These are phyloP conservation scores for Piezodorus guildinii DNA, from an alignment of 1,140 invertebrate genomes.

Conservation along the genomic window DNA sequence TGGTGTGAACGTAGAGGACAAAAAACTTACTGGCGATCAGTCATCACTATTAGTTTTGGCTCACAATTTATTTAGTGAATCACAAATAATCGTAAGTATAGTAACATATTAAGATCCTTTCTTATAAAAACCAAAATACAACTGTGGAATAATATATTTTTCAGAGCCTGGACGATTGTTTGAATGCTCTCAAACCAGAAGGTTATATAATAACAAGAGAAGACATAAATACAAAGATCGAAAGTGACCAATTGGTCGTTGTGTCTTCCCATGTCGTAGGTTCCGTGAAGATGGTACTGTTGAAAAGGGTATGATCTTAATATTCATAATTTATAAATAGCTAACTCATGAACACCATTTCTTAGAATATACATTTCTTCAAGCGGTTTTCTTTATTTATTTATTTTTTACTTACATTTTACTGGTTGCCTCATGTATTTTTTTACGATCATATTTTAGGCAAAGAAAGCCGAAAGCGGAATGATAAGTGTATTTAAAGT, in stretches of 20 bases:
- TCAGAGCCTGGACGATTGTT: conserved; percentile 29
- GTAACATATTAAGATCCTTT: neutral
- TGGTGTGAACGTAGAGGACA: conserved; percentile 46
- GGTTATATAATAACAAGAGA: conserved; percentile 42
- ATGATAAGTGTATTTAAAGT: conserved; percentile 29
- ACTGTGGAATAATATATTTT: conserved; percentile 2
- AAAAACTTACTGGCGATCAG: conserved; percentile 43
- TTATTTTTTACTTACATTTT: neutral
- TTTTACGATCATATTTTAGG: neutral
- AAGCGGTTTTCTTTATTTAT: too few species aligned
- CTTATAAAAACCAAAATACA: neutral
- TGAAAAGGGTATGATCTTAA: conserved; percentile 24
- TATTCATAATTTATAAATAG: neutral
- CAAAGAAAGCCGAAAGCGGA: neutral
- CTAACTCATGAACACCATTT: neutral
- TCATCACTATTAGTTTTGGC: conserved; percentile 44
- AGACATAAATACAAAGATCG: conserved; percentile 25
- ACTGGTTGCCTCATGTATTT: neutral
- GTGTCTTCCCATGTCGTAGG: conserved; percentile 17
- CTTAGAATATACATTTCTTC: neutral
- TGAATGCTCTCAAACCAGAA: conserved; percentile 32
- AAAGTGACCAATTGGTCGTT: conserved; percentile 17
- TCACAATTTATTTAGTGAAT: neutral
- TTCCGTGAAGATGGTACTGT: conserved; percentile 23
- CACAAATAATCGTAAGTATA: neutral